phyloP scores from a whole-genome alignment of 1,140 invertebrate genomes.

The Dendroctonus ponderosae region DNA sequence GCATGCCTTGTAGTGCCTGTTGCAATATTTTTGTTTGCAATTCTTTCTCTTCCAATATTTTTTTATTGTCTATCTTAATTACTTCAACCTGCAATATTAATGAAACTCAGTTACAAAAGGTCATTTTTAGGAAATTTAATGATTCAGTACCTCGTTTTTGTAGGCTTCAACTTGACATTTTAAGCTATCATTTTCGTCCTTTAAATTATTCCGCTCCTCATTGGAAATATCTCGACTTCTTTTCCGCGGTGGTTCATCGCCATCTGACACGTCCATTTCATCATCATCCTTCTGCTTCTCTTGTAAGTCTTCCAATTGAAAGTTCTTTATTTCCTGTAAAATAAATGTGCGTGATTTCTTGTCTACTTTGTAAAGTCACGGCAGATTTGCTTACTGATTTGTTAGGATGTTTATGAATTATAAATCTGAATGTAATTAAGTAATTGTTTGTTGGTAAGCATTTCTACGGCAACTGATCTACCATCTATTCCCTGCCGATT shows the following conservation, averaged over 20 bases:
- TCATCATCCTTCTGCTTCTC: slow-evolving; percentile 63
- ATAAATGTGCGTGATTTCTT: neutral
- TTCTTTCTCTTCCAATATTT: slow-evolving; percentile 68
- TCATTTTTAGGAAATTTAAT: neutral
- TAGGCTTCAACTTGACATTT: slow-evolving; percentile 91
- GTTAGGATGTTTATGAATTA: too few species aligned
- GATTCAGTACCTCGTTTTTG: slow-evolving; percentile 75
- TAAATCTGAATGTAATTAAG: too few species aligned
- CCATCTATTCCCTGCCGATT: neutral
- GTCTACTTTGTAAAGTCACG: too few species aligned
- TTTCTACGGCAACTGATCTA: neutral
- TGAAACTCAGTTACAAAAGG: neutral
- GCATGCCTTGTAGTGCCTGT: slow-evolving; percentile 78
- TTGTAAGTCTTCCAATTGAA: slow-evolving; percentile 71
- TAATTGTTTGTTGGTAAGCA: neutral
- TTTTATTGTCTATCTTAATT: slow-evolving; percentile 65
- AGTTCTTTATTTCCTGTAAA: slow-evolving; percentile 73
- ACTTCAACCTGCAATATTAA: slow-evolving; percentile 56
- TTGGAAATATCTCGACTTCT: slow-evolving; percentile 52
- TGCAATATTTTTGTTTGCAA: slow-evolving; percentile 72
- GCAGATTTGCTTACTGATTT: too few species aligned
- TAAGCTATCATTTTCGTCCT: slow-evolving; percentile 89
- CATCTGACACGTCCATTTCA: slow-evolving; percentile 81
- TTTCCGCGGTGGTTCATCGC: slow-evolving; percentile 58
- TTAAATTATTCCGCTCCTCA: slow-evolving; percentile 52